Evolutionary conservation across 1,140 invertebrate genomes (phyloP).

Genomic region (Littorina saxatilis): DNA sequence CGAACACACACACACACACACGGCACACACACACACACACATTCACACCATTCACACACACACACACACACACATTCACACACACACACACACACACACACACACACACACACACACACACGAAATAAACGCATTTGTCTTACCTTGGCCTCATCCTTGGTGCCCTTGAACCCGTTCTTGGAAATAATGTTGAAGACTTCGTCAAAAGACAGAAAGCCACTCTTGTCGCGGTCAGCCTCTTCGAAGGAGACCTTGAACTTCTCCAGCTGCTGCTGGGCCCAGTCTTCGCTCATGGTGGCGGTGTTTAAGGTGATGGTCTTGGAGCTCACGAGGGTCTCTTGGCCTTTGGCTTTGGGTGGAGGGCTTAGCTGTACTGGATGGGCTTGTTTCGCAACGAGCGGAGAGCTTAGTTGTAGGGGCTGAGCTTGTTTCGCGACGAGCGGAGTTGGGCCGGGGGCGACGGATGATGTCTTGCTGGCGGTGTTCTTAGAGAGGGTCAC

Average conservation of each 20-base stretch:
- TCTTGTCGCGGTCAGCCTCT: conserved; percentile 66
- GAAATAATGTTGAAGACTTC: conserved; percentile 57
- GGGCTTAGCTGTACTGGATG: background rate
- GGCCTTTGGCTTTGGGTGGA: no score
- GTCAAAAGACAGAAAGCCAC: conserved; percentile 56
- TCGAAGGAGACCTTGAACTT: conserved; percentile 60
- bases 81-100: conserved; percentile 23
- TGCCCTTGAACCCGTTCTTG: conserved; percentile 62
- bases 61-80: background rate
- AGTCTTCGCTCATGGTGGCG: conserved; percentile 62
- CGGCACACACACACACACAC: background rate
- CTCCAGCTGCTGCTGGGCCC: conserved; percentile 60
- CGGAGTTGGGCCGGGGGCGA: background rate
- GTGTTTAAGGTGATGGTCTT: conserved; percentile 38
- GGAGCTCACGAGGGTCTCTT: conserved; percentile 37
- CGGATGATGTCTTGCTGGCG: background rate
- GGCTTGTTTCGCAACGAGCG: background rate
- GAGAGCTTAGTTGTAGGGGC: no score
- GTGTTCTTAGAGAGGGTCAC: background rate
- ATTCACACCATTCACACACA: background rate
- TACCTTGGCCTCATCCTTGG: conserved; percentile 59
- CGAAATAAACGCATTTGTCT: background rate
- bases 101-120: conserved; percentile 23
- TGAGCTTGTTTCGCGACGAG: background rate
- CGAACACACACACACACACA: background rate